A percentile compares a stretch with the other conserved stretches of the same genome.
phyloP scores from a whole-genome alignment of 1,140 invertebrate genomes.

The Drosophila ogumai region DNA sequence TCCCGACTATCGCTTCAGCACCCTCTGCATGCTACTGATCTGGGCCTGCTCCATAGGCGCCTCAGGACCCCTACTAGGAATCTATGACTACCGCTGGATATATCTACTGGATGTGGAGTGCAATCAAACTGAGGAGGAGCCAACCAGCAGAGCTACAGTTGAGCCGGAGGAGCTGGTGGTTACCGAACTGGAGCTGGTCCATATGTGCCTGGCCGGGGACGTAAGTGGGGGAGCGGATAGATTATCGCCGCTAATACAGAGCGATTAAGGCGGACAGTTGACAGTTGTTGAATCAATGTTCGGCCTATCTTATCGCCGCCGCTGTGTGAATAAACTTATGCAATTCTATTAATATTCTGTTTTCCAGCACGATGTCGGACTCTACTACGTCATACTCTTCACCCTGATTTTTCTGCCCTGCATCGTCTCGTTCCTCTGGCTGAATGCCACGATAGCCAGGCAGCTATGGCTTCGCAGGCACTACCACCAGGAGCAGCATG shows the following conservation, averaged over 20 bases:
- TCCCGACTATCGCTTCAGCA: conserved; percentile 68
- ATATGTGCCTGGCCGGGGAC: conserved; percentile 52
- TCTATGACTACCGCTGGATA: conserved; percentile 53
- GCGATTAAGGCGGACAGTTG: conserved; percentile 3
- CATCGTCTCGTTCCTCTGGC: conserved; percentile 85
- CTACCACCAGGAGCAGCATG: conserved; percentile 48
- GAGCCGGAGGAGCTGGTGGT: conserved; percentile 34
- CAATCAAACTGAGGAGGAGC: neutral
- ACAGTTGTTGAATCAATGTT: conserved; percentile 34
- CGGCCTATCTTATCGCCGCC: conserved; percentile 58
- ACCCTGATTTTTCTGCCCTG: conserved; percentile 86
- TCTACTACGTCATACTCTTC: conserved; percentile 85
- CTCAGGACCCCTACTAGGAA: conserved; percentile 56
- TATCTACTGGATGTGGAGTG: conserved; percentile 35
- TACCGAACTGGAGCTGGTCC: conserved; percentile 48
- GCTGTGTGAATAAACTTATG: conserved; percentile 37
- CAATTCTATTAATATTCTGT: conserved; percentile 30
- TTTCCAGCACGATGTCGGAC: conserved; percentile 66
- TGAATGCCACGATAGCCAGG: conserved; percentile 86
- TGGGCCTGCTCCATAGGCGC: conserved; percentile 82
- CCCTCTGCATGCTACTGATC: conserved; percentile 67
- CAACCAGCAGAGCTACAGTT: neutral
- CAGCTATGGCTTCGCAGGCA: conserved; percentile 85
- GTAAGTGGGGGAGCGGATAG: conserved; percentile 43
- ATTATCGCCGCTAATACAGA: conserved; percentile 15